Base-by-base conservation (phyloP, 2,888 invertebrate genomes). In the Tetheella fluctuosa region DNA sequence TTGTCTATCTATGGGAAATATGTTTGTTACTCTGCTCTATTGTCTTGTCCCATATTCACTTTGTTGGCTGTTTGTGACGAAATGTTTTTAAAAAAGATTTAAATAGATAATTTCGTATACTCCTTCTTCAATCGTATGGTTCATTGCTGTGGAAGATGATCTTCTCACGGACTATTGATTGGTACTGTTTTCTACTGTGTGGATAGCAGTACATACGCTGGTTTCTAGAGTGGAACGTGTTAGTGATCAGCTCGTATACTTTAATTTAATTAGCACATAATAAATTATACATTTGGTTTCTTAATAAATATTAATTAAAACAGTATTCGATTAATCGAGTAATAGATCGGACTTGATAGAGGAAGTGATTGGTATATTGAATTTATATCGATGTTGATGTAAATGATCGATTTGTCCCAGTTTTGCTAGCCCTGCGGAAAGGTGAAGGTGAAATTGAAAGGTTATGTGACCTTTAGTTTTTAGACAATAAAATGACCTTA, bases 381-480 rank as follows among this genome's bases (percentile, higher is more conserved):
- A 58, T 62, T 59, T 64, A 66, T 70, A 63, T 30, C 59, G 58
- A 64, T 71, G 57, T 63, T 70, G 66, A 70, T 70, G 73, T 75
- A 77, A 78, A 75, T 71, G 74, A 73, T 71, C 63, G 67, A 72
- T 71, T 65, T 77, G 84, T 69, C 81, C 86, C 70, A 82, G 80
- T 80, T 84, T 76, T 67, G 34, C 67, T 54, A 66, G 70, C 73
- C 77, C 77, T 69, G 73, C 70, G 63, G 57, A 77, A 85, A 86
- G 85, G 85, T 84, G 83, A 85, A 85, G 85, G 85, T 64, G 57
- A 67, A 10, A 15, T 55, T 10, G 10, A 79, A 77, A 83, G 74
- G 79, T 77, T 72, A 69, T 59, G 59, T 63, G 63, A 65, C 68
- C 64, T 63, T 52, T 48, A 15, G 48, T 48, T 48, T 48, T 48